phyloP scores from a whole-genome alignment of 35 echinoderm and acorn worm genomes.

The Heliocidaris erythrogramma region DNA sequence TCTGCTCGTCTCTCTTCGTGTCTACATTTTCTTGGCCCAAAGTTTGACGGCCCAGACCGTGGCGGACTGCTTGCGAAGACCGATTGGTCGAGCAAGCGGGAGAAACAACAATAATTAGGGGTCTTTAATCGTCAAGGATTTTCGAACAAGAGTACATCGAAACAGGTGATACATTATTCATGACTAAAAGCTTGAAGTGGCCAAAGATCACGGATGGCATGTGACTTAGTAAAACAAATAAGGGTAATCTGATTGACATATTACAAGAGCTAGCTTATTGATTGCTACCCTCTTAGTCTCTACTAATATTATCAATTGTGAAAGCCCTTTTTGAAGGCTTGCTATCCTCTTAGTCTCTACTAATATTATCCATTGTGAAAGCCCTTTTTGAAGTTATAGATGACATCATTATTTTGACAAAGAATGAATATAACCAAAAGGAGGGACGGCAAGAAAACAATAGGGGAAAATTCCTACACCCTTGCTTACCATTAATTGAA shows the following conservation, averaged over 20 bases:
- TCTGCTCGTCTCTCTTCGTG: not conserved
- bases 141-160: not conserved
- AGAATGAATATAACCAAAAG: too few relatives aligned
- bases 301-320: too few relatives aligned
- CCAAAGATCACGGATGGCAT: not conserved
- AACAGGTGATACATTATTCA: not conserved
- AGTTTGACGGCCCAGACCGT: not conserved
- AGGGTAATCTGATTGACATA: not conserved
- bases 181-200: not conserved
- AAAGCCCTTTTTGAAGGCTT: too few relatives aligned
- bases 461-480: too few relatives aligned
- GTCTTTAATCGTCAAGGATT: not conserved
- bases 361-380: too few relatives aligned
- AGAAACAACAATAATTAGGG: not conserved
- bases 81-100: not conserved
- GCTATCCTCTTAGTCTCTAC: too few relatives aligned
- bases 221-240: not conserved
- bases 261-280: too few relatives aligned
- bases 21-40: not conserved
- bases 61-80: not conserved
- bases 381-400: too few relatives aligned
- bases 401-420: too few relatives aligned
- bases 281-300: too few relatives aligned
- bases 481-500: too few relatives aligned
- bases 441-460: too few relatives aligned